Base-by-base conservation (phyloP, 2,888 invertebrate species). In the Parelbella ahira region DNA sequence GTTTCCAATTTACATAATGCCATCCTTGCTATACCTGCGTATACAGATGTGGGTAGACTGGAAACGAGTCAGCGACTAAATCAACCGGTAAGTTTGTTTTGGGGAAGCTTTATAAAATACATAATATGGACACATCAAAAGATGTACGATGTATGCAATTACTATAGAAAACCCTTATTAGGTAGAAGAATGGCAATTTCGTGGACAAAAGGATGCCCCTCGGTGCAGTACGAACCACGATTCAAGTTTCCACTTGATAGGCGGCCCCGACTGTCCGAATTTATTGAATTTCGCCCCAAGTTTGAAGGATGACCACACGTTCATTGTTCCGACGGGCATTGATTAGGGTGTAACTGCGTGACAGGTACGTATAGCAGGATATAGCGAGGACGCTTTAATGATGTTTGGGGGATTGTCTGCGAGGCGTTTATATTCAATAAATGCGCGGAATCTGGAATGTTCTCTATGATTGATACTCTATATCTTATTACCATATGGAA, bases 111-210 rank as follows among this genome's bases (percentile, higher is more conserved):
- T 27, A 19, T 32, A 33, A 33, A 41, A 27, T 27, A 34, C 15
- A n/a, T n/a, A n/a, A n/a, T 21, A 42, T 23, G 41, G 34, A 60
- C 59, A 79, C 76, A 76, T 83, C 82, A 83, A 86, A 60, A 76
- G 75, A 71, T 69, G 69, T 74, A 73, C 72, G 65, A 79, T 75
- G 81, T 82, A 29, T 82, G 80, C 74, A 70, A 69, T 72, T 63
- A 83, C 81, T 83, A 56, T 60, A 65, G 72, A 70, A 9, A 71
- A 70, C 68, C 78, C 78, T 77, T 83, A 82, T 81, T 83, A 82
- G 63, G 71, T 67, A 63, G 73, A 72, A 70, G 69, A 73, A 78
- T 81, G 78, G 81, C 80, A 81, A 87, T 87, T 86, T 82, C 50
- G 70, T 58, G 78, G 80, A 86, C 83, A 87, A 86, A 81, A 79